Evolutionary conservation across 92 coral and sea anemone species (phyloP).

Genomic region (Phenganax marumi): DNA sequence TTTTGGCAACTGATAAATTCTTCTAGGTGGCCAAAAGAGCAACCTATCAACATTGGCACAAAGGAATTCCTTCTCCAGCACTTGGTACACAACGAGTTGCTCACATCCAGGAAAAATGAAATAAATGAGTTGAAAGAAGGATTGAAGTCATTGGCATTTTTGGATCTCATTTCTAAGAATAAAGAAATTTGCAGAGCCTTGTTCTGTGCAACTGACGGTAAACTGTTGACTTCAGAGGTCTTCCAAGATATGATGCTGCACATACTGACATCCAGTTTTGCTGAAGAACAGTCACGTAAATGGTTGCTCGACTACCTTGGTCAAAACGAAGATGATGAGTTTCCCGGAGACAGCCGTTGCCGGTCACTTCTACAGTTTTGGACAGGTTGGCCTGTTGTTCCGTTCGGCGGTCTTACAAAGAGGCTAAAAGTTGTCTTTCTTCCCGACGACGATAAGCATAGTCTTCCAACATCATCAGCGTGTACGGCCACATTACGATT

Average conservation of each 20-base stretch:
- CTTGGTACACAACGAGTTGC: slow-evolving; percentile 54
- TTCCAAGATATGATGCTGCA: slow-evolving; percentile 26
- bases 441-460: neutral
- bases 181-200: slow-evolving; percentile 40
- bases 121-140: slow-evolving; percentile 54
- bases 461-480: neutral
- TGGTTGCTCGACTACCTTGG: slow-evolving; percentile 47
- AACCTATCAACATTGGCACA: slow-evolving; percentile 38
- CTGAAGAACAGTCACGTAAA: slow-evolving; percentile 38
- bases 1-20: slow-evolving; percentile 56
- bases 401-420: slow-evolving; percentile 3
- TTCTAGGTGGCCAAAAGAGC: slow-evolving; percentile 47
- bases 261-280: slow-evolving; percentile 36
- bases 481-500: neutral
- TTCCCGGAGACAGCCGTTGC: slow-evolving; percentile 43
- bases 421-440: slow-evolving; percentile 1
- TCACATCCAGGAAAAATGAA: slow-evolving; percentile 48
- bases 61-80: slow-evolving; percentile 43
- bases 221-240: slow-evolving; percentile 25
- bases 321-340: slow-evolving; percentile 20
- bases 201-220: slow-evolving; percentile 35
- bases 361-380: slow-evolving; percentile 49
- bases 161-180: slow-evolving; percentile 47
- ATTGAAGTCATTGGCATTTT: slow-evolving; percentile 42
- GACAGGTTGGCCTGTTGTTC: slow-evolving; percentile 22